Evolutionary conservation across 2,888 invertebrate genomes (phyloP).

Genomic region (Calameuta pallipes): DNA sequence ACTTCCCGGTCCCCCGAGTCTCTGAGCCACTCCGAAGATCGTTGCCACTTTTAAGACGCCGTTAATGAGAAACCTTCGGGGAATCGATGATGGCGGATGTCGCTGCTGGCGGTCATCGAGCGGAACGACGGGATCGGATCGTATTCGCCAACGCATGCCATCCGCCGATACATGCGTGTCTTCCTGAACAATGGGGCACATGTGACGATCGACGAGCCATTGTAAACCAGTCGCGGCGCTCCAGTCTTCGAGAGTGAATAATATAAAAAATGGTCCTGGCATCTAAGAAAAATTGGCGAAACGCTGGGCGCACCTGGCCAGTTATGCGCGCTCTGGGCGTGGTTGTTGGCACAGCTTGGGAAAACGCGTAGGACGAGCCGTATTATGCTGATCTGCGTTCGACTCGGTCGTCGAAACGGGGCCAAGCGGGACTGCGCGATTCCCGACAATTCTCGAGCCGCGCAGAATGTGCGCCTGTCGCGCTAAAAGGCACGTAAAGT

Average conservation of each 20-base stretch:
- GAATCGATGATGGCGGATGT: not conserved
- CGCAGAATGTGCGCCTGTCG: slow-evolving; percentile 31
- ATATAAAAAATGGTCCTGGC: too few species aligned
- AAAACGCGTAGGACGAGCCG: slow-evolving; percentile 50
- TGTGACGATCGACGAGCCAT: not conserved
- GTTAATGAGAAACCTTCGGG: too few species aligned
- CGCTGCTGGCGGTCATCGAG: not conserved
- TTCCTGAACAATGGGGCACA: slow-evolving; percentile 10
- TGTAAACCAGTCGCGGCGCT: not conserved
- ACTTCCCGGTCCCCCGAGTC: too few species aligned
- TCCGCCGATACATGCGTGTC: not conserved
- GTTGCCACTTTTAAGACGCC: too few species aligned
- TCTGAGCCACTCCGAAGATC: too few species aligned
- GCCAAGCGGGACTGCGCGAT: slow-evolving; percentile 12
- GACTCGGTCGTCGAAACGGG: slow-evolving; percentile 32
- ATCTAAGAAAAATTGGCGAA: slow-evolving; percentile 39
- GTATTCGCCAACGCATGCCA: slow-evolving; percentile 13
- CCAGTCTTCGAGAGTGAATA: too few species aligned
- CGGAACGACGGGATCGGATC: not conserved
- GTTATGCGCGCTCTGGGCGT: slow-evolving; percentile 48
- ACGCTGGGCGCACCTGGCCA: slow-evolving; percentile 52
- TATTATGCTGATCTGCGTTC: slow-evolving; percentile 51
- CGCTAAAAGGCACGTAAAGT: slow-evolving; percentile 51
- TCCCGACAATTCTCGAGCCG: slow-evolving; percentile 47
- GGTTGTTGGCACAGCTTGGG: slow-evolving; percentile 39